Percentiles rank a stretch among this genome's conserved stretches.
Conservation (phyloP, 2,797 vertebrate genomes). For the Xyrichtys novacula region DNA sequence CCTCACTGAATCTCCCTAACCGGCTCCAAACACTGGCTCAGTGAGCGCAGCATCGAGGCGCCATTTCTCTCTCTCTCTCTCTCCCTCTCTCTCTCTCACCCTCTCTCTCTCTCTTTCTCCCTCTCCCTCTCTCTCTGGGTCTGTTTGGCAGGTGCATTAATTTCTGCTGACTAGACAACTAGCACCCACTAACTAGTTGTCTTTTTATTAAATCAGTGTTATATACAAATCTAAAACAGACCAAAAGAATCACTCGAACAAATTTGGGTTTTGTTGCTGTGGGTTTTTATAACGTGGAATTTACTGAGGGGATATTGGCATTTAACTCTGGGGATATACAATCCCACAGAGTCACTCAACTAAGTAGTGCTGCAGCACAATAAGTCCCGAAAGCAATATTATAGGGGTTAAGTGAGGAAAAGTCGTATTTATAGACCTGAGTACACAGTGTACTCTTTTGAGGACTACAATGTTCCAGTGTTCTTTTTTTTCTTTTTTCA, state of each 20-base stretch:
- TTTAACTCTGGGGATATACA: background rate
- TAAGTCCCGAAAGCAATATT: background rate
- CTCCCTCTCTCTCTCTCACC: conserved; percentile 52
- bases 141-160: conserved; percentile 61
- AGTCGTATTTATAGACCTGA: background rate
- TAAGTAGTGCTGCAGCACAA: background rate
- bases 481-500: background rate
- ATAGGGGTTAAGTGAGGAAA: background rate
- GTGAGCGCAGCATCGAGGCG: conserved; percentile 83
- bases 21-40: conserved; percentile 84
- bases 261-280: background rate
- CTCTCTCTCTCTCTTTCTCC: conserved; percentile 50
- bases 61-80: conserved; percentile 83
- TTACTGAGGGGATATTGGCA: background rate
- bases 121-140: conserved; percentile 34
- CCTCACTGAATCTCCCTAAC: conserved; percentile 72
- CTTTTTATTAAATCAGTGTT: background rate
- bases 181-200: conserved; percentile 12
- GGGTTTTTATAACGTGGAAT: background rate
- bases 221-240: background rate
- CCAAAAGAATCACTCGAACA: background rate
- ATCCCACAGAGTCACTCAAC: background rate
- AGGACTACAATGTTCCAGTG: background rate
- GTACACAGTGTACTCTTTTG: conserved; percentile 17
- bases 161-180: conserved; percentile 41